These are phyloP conservation scores for Cyprinus carpio DNA, from an alignment of 2,113 vertebrate genomes.

Conservation along the genomic window DNA sequence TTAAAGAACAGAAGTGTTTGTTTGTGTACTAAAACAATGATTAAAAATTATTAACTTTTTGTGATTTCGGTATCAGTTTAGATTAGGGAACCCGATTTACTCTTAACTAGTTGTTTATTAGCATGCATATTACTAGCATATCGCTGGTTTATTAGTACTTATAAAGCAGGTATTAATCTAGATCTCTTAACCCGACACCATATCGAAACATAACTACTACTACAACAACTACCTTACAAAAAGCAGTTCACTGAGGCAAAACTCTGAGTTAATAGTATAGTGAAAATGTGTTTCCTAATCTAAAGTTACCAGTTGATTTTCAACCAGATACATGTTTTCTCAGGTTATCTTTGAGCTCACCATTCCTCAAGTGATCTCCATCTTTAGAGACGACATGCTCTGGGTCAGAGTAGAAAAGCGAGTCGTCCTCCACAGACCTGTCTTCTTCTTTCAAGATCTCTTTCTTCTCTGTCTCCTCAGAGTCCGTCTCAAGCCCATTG, in stretches of 20 bases:
- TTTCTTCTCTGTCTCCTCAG: constrained; percentile 81
- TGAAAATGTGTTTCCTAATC: no score
- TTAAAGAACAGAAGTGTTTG: background rate
- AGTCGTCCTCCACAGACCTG: constrained; percentile 76
- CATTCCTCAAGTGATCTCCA: constrained; percentile 83
- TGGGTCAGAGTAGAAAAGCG: constrained; percentile 77
- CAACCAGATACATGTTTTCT: background rate
- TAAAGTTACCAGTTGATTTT: background rate
- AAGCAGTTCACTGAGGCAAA: no score
- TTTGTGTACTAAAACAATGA: background rate
- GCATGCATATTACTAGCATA: no score
- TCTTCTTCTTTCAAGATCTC: constrained; percentile 66
- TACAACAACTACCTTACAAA: no score
- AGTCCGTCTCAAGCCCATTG: constrained; percentile 79
- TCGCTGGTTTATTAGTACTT: no score
- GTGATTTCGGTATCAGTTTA: no score
- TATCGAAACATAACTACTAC: no score
- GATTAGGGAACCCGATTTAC: no score
- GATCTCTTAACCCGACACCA: no score
- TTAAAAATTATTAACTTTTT: background rate
- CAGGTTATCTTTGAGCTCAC: constrained; percentile 64
- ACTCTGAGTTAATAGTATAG: no score
- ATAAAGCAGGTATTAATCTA: no score
- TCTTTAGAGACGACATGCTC: constrained; percentile 82
- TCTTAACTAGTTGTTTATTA: no score